These are phyloP conservation scores for Ellobius talpinus DNA, from an alignment of 2,113 vertebrate species.

Conservation along the genomic window DNA sequence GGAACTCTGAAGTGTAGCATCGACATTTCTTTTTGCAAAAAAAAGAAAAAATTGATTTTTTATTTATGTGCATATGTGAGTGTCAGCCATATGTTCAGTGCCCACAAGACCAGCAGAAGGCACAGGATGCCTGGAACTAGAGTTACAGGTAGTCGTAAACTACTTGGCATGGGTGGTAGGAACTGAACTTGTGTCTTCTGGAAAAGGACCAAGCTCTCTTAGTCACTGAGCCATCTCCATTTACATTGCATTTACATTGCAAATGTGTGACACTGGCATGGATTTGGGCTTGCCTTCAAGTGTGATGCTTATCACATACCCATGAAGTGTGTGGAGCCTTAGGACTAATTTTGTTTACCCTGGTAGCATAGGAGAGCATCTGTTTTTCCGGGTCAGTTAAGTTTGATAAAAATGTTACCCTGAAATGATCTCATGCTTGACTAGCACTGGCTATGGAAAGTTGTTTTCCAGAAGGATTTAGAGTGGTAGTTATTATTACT, in stretches of 20 bases:
- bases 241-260: not conserved
- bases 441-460: not conserved
- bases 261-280: not conserved
- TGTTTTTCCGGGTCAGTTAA: slow-evolving; percentile 35
- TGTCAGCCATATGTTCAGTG: no score
- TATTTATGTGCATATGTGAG: not conserved
- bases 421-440: slow-evolving; percentile 15
- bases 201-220: not conserved
- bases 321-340: not conserved
- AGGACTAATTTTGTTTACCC: not conserved
- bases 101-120: not conserved
- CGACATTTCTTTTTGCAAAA: not conserved
- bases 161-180: not conserved
- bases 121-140: not conserved
- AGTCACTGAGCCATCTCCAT: not conserved
- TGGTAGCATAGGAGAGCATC: not conserved
- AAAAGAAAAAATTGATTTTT: not conserved
- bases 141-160: not conserved
- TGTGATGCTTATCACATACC: not conserved
- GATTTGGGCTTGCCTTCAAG: not conserved
- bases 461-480: slow-evolving; percentile 42
- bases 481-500: not conserved
- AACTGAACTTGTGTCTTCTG: not conserved
- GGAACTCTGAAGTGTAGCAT: not conserved
- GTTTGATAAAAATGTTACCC: slow-evolving; percentile 48